Evolutionary conservation across 30 jellyfish, hydroid and myxozoan species (phyloP), one percentile per base, ranked within the genome.

Genomic region (Catostylus mosaicus): DNA sequence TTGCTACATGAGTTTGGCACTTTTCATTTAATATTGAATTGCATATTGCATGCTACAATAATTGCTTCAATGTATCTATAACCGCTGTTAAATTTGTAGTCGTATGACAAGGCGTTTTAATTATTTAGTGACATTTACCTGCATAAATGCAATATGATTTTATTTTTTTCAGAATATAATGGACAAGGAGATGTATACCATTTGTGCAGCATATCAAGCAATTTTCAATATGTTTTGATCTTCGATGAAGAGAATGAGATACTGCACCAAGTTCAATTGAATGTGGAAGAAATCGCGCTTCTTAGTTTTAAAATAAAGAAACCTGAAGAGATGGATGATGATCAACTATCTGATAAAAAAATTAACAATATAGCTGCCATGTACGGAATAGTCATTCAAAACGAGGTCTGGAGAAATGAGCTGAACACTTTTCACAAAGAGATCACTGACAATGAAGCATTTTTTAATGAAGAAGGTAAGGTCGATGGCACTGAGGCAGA

Each of bases 391-490:
- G 79, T 32, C 30, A 48, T 64, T 34, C 61, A 66, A 32, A 48
- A 79, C 50, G 56, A 62, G 26, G 75, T 79, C 2, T 81, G 91
- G 91, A 67, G 29, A 50, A 67, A 81, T n/a, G 91, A 81, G 77
- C 36, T 81, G 30, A 51, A 67, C 29, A 48, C 23, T 31, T 66
- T 81, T 34, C 83, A 81, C 46, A 51, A 48, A 30, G 91, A 81
- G 57, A 29, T 81, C 2, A 31, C 18, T 36, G 9, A 18, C 22
- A 30, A 36, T 7, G 84, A 51, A 22, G 1, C 46, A 9, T 20
- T 50, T 24, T 2, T 14, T 48, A 37, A 36, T 2, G 72, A 37
- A 43, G 84, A n/a, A n/a, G n/a, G n/a, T n/a, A n/a, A n/a, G n/a
- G n/a, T n/a, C n/a, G n/a, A n/a, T n/a, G n/a, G n/a, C n/a, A n/a